Evolutionary conservation across 1,140 invertebrate genomes (phyloP), one percentile per base, ranked within the genome.

Genomic region (Archivesica marissinica): DNA sequence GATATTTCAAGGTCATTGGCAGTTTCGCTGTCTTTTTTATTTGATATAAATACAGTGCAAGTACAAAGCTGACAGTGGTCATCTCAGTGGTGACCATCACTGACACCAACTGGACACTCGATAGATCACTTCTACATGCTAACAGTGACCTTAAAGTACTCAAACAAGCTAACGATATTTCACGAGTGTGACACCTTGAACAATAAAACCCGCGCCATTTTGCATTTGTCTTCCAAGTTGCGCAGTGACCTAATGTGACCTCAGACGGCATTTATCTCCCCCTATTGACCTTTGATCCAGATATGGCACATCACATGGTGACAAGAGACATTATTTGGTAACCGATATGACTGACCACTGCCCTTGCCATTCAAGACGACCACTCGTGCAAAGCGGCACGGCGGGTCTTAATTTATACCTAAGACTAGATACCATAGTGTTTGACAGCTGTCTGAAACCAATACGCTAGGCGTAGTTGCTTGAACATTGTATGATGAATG

Each of bases 221-320:
- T 64, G 13, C 20, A 64, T 33, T 3, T 15, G 28, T 20, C 59
- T 9, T 64, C 28, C 7, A 35, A 35, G 59, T 35, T 64, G 59
- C 59, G 28, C 59, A 35, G 38, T 64, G 59, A 64, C 59, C 59
- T 64, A 64, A 64, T 64, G 59, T 64, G 59, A 64, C 28, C 59
- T 64, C 25, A 64, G 59, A 64, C 30, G n/a, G n/a, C 23, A 64
- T 64, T 33, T 17, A 35, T 2, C 28, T 20, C 25, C 30, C 13
- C 59, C 59, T 64, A 28, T 35, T 64, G 59, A 35, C 59, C 59
- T 64, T 64, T 35, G 30, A 64, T 17, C 1, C 59, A 1, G 4
- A 35, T 17, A 35, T 64, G 30, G 59, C n/a, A 33, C 59, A 64
- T 35, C 59, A 35, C 59, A 64, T 25, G 28, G 59, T 35, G 11